Evolutionary conservation across 2,888 invertebrate species (phyloP), one percentile per base, ranked within the genome.

Genomic region (Pogonocherus hispidulus): DNA sequence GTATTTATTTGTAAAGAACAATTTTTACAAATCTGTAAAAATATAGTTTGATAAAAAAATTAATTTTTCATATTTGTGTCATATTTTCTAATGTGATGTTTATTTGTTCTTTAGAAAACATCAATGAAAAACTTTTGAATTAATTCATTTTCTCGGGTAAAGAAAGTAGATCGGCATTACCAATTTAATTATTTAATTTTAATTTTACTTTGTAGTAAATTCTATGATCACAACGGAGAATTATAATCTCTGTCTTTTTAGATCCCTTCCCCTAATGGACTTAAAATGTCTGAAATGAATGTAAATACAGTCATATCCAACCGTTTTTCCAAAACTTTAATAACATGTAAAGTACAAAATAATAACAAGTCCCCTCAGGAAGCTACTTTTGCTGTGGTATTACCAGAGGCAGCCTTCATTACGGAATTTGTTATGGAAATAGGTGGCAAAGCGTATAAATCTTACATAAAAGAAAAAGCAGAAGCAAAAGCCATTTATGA

Each of bases 311-410:
- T 87, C 72, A 87, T 91, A 60, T 84, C 87, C 8, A 86, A 88
- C 74, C 87, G 91, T 9, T 91, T 90, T 80, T 89, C 90, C 11
- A 87, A 87, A 70, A 91, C 91, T 0, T 82, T 87, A 9, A 87
- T 91, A 1, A 87, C 88, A 16, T 90, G 90, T 63, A 84, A 85
- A 51, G 87, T 91, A 20, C 86, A 86, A 68, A 91, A 92, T 80
- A 87, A 88, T 0, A 88, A 88, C 9, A 84, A 84, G 49, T 81
- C 79, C 4, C 84, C 90, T 0, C 89, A 89, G 70, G 90, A 91
- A 79, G 88, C 89, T 11, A 84, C 86, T 64, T 91, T 91, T 83
- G 85, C 87, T 64, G 87, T 91, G 16, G 86, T 90, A 37, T 82
- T 91, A 51, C 91, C 91, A 0, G 89, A 91, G 69, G 88, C 90